Evolutionary conservation across 2,888 invertebrate species (phyloP), one percentile per base, ranked within the genome.

Genomic region (Halocaridina rubra): DNA sequence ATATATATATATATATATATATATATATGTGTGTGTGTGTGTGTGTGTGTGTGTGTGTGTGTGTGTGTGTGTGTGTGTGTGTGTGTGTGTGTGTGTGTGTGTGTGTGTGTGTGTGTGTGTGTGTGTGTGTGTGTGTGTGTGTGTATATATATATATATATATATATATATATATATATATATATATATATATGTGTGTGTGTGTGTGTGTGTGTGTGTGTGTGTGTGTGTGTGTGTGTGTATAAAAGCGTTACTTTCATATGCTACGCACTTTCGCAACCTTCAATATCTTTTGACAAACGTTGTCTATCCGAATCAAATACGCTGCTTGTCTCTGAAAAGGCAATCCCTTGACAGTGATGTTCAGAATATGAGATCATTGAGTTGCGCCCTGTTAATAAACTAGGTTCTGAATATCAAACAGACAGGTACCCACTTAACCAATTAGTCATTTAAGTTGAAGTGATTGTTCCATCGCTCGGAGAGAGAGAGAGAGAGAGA

Each of bases 1-100:
- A 75, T 75, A 75, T 75, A 75, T 75, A 75, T 75, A 75, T 75
- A 75, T 75, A 75, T 75, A 75, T 32, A 46, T 32, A 75, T 46
- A 39, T 46, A 75, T 75, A 32, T 39, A 57, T 75, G 4, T 75
- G 2, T 46, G 32, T 27, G 32, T 59, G n/a, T 33, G 79, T 77
- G 33, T 57, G 16, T 64, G 39, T 32, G 22, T 13, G 33, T 78
- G 10, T 59, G 8, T 61, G n/a, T 64, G 10, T 64, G 33, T 64
- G 24, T 64, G n/a, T 64, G n/a, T 64, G 33, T 64, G n/a, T 78
- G 24, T 64, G n/a, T 78, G 19, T 32, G n/a, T 78, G 33, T 74
- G 13, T 74, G 27, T 46, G 27, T 74, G 22, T 74, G 19, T 46
- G 22, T 74, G 24, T 74, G 13, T 74, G n/a, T 74, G 13, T 74